Percentiles rank a stretch among this genome's conserved stretches.
Conservation (phyloP, 1,140 invertebrate species). For the Nasonia giraulti region DNA sequence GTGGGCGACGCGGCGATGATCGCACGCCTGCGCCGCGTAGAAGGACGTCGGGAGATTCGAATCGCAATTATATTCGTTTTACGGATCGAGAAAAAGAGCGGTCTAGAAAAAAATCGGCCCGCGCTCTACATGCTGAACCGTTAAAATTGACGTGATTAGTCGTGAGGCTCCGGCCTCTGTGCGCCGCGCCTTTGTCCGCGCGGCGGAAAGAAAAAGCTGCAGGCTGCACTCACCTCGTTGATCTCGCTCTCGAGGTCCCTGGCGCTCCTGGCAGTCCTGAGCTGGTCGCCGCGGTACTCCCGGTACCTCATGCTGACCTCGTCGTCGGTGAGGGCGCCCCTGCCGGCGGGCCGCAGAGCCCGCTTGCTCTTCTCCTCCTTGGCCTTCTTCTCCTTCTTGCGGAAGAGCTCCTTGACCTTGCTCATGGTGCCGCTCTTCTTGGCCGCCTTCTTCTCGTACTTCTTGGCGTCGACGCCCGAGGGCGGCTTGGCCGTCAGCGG, state of each 20-base stretch:
- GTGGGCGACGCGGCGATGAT: not conserved
- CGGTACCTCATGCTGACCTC: constrained; percentile 70
- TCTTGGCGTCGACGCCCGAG: constrained; percentile 61
- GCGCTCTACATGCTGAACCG: constrained; percentile 33
- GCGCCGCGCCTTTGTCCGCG: constrained; percentile 40
- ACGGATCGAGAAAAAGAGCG: too few relatives aligned
- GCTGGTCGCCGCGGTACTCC: constrained; percentile 70
- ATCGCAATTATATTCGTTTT: too few relatives aligned
- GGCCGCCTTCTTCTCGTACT: constrained; percentile 69
- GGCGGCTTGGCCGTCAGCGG: constrained; percentile 68
- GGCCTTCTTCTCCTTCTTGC: constrained; percentile 71
- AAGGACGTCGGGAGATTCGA: too few relatives aligned
- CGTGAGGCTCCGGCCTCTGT: too few relatives aligned
- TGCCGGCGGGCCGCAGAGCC: constrained; percentile 60
- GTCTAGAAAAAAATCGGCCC: not conserved
- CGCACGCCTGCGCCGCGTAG: not conserved
- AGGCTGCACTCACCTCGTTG: constrained; percentile 65
- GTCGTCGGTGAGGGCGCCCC: constrained; percentile 68
- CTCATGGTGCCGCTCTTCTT: constrained; percentile 72
- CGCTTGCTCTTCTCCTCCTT: constrained; percentile 69
- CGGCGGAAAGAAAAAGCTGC: constrained; percentile 5
- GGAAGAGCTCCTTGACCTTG: constrained; percentile 70
- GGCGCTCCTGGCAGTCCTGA: constrained; percentile 68
- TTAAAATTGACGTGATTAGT: constrained; percentile 38
- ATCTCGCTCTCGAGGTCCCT: constrained; percentile 69